These are phyloP conservation scores for Limnephilus lunatus DNA, from an alignment of 2,888 invertebrate genomes.

Conservation along the genomic window DNA sequence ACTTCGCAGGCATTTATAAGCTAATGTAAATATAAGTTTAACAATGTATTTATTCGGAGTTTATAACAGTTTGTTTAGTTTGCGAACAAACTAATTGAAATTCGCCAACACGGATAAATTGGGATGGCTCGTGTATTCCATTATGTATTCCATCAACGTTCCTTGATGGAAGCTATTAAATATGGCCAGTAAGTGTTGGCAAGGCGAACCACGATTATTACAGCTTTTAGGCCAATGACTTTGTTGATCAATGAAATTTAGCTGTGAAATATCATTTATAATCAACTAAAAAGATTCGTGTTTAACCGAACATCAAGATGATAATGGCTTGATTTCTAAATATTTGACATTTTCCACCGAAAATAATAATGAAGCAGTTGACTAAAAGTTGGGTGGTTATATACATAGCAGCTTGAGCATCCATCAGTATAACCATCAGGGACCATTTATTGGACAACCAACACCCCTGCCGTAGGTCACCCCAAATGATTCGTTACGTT, in stretches of 20 bases:
- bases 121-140: not conserved
- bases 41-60: not conserved
- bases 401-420: too few species aligned
- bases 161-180: not conserved
- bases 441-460: too few species aligned
- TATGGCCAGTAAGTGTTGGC: not conserved
- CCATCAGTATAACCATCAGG: too few species aligned
- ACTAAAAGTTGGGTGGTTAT: too few species aligned
- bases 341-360: too few species aligned
- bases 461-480: too few species aligned
- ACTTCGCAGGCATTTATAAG: not conserved
- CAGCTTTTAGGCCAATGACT: not conserved
- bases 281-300: not conserved
- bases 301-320: too few species aligned
- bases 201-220: not conserved
- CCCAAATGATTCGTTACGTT: too few species aligned
- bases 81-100: not conserved
- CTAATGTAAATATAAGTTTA: not conserved
- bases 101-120: not conserved
- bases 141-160: not conserved
- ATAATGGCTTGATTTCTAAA: too few species aligned
- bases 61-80: not conserved
- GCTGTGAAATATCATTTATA: not conserved
- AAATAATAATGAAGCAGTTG: too few species aligned
- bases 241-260: not conserved